Percentiles rank a stretch among this genome's conserved stretches.
Conservation (phyloP, 2,113 vertebrate genomes). For the Hydropotes inermis region DNA sequence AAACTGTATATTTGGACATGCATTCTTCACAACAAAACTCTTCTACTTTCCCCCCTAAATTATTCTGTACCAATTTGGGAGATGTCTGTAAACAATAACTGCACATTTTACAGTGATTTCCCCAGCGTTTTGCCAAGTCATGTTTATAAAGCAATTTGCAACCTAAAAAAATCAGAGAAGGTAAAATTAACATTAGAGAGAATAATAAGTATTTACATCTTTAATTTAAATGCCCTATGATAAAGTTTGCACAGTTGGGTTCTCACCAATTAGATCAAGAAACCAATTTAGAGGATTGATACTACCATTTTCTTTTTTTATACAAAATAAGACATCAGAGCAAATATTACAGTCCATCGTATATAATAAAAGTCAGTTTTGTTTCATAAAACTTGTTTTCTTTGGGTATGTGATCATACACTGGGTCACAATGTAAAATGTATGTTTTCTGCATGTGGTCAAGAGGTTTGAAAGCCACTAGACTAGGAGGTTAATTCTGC, state of each 20-base stretch:
- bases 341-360: neutral
- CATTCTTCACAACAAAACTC: constrained; percentile 97
- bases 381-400: neutral
- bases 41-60: constrained; percentile 88
- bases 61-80: constrained; percentile 88
- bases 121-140: constrained; percentile 93
- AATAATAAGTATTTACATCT: constrained; percentile 29
- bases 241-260: neutral
- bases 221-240: constrained; percentile 13
- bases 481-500: neutral
- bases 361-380: neutral
- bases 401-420: constrained; percentile 16
- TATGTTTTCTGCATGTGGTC: neutral
- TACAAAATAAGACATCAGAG: neutral
- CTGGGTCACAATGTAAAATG: constrained; percentile 27
- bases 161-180: constrained; percentile 81
- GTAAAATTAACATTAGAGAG: constrained; percentile 46
- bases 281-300: neutral
- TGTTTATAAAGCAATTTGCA: constrained; percentile 95
- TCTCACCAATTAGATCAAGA: neutral
- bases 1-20: constrained; percentile 92
- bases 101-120: constrained; percentile 93
- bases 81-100: constrained; percentile 91
- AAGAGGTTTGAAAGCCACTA: constrained; percentile 20
- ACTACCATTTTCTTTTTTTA: neutral